Evolutionary conservation across 2,113 vertebrate species (phyloP).

Genomic region (Tricholaema leucomelas): DNA sequence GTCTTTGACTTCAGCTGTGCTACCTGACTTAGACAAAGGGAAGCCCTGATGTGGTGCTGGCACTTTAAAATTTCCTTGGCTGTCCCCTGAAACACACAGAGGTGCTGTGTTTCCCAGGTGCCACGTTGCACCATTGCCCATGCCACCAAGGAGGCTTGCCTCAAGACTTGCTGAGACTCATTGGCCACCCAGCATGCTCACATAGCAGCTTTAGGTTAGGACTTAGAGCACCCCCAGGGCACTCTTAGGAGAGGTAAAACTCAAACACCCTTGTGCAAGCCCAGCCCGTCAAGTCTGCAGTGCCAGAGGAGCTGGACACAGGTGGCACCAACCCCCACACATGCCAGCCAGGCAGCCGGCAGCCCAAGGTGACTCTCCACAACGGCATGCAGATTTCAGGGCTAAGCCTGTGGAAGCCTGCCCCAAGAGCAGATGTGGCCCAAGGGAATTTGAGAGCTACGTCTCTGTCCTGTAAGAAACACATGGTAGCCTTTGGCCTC

Average conservation of each 20-base stretch:
- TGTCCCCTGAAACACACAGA: neutral
- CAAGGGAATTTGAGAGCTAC: neutral
- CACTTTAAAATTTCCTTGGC: neutral
- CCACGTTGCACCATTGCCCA: neutral
- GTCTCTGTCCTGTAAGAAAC: neutral
- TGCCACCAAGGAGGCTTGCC: neutral
- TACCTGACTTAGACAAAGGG: neutral
- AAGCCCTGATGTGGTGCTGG: neutral
- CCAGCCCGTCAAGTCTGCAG: neutral
- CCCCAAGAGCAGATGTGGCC: accelerated
- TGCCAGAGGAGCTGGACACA: neutral
- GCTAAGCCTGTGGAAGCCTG: neutral
- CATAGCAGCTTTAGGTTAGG: neutral
- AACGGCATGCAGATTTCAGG: accelerated
- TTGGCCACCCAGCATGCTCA: accelerated
- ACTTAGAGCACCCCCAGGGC: neutral
- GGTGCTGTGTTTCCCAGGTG: neutral
- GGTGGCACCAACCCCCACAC: accelerated
- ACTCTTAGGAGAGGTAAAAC: neutral
- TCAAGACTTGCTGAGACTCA: neutral
- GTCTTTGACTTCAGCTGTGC: neutral
- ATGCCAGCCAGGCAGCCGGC: accelerated
- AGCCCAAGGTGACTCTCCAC: neutral
- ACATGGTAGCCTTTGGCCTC: neutral
- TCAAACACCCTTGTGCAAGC: neutral